Evolutionary conservation across 2,888 invertebrate species (phyloP).

Genomic region (Morpho achilles): DNA sequence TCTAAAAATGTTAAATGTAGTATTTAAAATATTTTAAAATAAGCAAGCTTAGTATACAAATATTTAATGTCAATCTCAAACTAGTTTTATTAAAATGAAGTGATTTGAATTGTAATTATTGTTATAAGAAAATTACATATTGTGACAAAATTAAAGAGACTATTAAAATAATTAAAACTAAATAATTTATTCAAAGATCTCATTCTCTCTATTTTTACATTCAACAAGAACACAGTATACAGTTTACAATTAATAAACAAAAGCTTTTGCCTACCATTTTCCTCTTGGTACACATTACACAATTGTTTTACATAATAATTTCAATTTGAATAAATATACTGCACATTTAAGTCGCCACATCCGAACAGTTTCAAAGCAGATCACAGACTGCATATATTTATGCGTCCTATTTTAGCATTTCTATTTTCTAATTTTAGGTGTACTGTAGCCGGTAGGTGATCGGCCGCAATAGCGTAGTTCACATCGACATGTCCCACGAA

Average conservation of each 20-base stretch:
- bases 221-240: too few relatives aligned
- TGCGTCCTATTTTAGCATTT: constrained; percentile 59
- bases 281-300: constrained; percentile 1
- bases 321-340: constrained; percentile 5
- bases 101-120: too few relatives aligned
- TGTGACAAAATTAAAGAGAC: too few relatives aligned
- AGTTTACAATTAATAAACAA: background rate
- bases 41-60: too few relatives aligned
- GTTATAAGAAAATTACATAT: too few relatives aligned
- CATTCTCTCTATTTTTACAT: too few relatives aligned
- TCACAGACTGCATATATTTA: constrained; percentile 32
- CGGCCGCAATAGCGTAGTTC: constrained; percentile 34
- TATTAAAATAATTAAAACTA: too few relatives aligned
- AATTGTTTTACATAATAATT: constrained; percentile 5
- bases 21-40: too few relatives aligned
- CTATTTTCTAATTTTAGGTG: constrained; percentile 68
- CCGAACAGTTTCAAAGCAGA: constrained; percentile 13
- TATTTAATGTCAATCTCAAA: too few relatives aligned
- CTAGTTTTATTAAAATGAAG: too few relatives aligned
- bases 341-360: constrained; percentile 15
- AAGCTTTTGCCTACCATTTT: constrained; percentile 13
- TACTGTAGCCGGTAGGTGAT: constrained; percentile 40
- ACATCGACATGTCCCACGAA: constrained; percentile 51
- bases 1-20: too few relatives aligned
- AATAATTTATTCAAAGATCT: too few relatives aligned